A percentile compares a stretch with the other conserved stretches of the same genome.
These are phyloP conservation scores for Tenualosa thibaudeaui DNA, from an alignment of 2,797 vertebrate genomes.

Conservation along the genomic window DNA sequence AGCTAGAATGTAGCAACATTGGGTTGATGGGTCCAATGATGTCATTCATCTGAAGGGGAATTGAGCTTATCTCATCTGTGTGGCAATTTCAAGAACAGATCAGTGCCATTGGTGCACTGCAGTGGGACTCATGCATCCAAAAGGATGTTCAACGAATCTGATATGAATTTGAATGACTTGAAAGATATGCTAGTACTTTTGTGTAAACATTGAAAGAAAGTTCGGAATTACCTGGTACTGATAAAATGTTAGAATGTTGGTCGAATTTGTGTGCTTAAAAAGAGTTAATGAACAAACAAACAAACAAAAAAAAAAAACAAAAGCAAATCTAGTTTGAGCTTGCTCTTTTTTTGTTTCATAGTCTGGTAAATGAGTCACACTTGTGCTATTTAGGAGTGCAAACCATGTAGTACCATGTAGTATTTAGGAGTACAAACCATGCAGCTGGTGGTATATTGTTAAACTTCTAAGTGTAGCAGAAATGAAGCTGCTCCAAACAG, in stretches of 20 bases:
- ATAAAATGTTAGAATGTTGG: neutral
- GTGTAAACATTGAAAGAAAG: neutral
- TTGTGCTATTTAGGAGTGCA: neutral
- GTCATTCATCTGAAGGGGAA: too few relatives aligned
- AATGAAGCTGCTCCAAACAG: neutral
- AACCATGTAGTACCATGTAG: too few relatives aligned
- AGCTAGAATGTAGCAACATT: neutral
- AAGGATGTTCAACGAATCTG: neutral
- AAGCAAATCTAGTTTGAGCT: too few relatives aligned
- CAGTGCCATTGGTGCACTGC: neutral
- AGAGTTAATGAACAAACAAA: neutral
- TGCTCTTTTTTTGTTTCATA: neutral
- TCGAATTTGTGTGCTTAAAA: neutral
- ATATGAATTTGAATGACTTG: neutral
- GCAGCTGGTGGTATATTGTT: neutral
- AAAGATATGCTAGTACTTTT: neutral
- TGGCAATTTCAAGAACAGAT: neutral
- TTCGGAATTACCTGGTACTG: neutral
- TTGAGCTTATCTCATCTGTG: neutral
- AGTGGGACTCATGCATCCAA: neutral
- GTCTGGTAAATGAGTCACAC: neutral
- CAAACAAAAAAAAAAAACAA: neutral
- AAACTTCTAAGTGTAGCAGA: neutral
- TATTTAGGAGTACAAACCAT: neutral
- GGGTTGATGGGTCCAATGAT: neutral